phyloP scores from a whole-genome alignment of 1,140 invertebrate species.

The Drosophila asahinai region DNA sequence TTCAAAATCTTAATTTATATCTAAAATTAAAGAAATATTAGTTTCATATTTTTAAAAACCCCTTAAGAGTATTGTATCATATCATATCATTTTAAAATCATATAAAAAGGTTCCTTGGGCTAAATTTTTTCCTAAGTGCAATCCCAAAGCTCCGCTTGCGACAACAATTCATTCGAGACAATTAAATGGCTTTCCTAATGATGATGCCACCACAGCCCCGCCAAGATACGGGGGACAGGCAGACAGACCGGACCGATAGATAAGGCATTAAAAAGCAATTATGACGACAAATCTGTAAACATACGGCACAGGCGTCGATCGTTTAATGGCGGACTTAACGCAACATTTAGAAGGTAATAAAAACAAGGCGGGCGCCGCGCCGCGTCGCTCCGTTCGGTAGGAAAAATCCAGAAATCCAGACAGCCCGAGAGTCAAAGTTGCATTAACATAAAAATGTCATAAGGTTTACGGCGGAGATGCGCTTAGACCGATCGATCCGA shows the following conservation, averaged over 20 bases:
- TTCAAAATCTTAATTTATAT: neutral
- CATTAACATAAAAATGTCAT: constrained; percentile 84
- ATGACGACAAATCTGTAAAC: constrained; percentile 85
- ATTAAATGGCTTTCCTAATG: constrained; percentile 55
- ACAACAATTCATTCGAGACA: constrained; percentile 44
- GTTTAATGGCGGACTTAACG: constrained; percentile 83
- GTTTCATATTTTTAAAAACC: neutral
- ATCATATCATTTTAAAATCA: too few relatives aligned
- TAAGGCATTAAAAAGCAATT: constrained; percentile 85
- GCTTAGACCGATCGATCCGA: constrained; percentile 65
- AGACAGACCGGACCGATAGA: constrained; percentile 56
- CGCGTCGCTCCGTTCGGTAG: constrained; percentile 27
- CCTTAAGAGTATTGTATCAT: too few relatives aligned
- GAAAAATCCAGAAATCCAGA: constrained; percentile 4
- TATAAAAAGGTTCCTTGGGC: too few relatives aligned
- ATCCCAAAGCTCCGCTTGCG: constrained; percentile 44
- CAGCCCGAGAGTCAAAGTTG: constrained; percentile 63
- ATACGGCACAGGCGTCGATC: constrained; percentile 71
- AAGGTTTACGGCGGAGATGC: constrained; percentile 73
- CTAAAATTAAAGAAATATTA: neutral
- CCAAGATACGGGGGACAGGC: constrained; percentile 25
- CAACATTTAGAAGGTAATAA: constrained; percentile 84
- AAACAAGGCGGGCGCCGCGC: constrained; percentile 57
- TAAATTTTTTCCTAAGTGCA: constrained; percentile 3
- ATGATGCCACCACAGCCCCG: constrained; percentile 37